Evolutionary conservation across 2,113 vertebrate species (phyloP).

Genomic region (Oriolus oriolus): DNA sequence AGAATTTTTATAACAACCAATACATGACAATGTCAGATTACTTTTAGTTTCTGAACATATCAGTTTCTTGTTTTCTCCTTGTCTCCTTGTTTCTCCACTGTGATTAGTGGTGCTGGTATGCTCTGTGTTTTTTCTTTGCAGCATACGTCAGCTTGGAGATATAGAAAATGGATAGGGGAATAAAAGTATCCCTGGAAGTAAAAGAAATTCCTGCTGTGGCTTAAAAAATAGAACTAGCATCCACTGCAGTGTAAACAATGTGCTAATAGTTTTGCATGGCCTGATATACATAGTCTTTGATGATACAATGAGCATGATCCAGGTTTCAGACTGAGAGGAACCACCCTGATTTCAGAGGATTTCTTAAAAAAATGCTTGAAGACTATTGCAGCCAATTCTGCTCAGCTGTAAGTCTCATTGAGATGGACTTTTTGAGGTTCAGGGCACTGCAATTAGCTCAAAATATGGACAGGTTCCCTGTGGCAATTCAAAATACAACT

Average conservation of each 20-base stretch:
- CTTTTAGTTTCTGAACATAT: not conserved
- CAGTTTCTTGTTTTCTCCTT: not conserved
- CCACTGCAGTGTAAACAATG: not conserved
- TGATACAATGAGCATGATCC: not conserved
- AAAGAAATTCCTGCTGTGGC: not conserved
- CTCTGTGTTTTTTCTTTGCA: not conserved
- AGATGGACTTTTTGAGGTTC: not conserved
- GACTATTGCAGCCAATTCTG: not conserved
- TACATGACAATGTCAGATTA: not conserved
- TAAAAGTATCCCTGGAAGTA: not conserved
- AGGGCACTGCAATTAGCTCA: not conserved
- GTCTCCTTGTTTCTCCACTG: not conserved
- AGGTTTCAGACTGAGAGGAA: not conserved
- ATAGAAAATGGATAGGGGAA: not conserved
- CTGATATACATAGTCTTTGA: not conserved
- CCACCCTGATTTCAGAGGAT: not conserved
- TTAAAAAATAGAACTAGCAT: not conserved
- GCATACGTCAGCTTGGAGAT: not conserved
- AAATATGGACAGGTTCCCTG: not conserved
- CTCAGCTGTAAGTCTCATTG: not conserved
- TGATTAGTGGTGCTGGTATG: not conserved
- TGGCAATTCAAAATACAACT: not conserved
- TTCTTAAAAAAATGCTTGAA: not conserved
- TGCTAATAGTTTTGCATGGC: not conserved
- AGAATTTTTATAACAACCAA: not conserved